Evolutionary conservation across 2,888 invertebrate species (phyloP), one percentile per base, ranked within the genome.

Genomic region (Magallana nippona): DNA sequence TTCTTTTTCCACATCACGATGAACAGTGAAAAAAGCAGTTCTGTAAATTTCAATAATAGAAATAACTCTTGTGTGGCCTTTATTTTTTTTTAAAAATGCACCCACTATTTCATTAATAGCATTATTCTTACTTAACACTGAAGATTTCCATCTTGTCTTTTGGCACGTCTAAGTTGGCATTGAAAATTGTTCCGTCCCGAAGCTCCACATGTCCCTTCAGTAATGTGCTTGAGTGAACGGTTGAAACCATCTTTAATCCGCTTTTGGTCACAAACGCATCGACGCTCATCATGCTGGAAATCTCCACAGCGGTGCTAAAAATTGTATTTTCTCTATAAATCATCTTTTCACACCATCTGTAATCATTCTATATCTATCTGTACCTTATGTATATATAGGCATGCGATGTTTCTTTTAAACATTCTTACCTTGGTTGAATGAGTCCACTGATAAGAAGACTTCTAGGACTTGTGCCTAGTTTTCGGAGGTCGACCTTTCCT

Each of bases 101-200:
- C 27, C 27, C 27, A 2, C 27, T 27, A 27, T 27, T 27, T 77
- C 60, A 17, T 71, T 27, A 27, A 27, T 58, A 58, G 58, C 15
- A 19, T 15, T 11, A 22, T 80, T 93, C 93, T 89, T 91, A 94
- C 91, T 93, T 96, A 1, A 96, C 96, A 89, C 96, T 96, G 87
- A 98, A 96, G 87, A 98, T 96, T 94, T 98, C 98, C 91, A 97
- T 96, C 90, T 96, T 97, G 83, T 97, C 96, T 91, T 96, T 96
- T 0, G 98, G 98, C 86, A 98, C 95, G 87, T 97, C 97, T 84
- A 98, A 95, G 88, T 97, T 96, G 2, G 97, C 95, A 77, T 96
- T 96, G 1, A 97, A 95, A 10, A 96, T 93, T 86, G 96, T 95
- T 0, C 96, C 95, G 0, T 97, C 96, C 19, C 96, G 95, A 13